Base-by-base conservation (phyloP, 2,113 vertebrate genomes). In the Forbesichthys agassizii region DNA sequence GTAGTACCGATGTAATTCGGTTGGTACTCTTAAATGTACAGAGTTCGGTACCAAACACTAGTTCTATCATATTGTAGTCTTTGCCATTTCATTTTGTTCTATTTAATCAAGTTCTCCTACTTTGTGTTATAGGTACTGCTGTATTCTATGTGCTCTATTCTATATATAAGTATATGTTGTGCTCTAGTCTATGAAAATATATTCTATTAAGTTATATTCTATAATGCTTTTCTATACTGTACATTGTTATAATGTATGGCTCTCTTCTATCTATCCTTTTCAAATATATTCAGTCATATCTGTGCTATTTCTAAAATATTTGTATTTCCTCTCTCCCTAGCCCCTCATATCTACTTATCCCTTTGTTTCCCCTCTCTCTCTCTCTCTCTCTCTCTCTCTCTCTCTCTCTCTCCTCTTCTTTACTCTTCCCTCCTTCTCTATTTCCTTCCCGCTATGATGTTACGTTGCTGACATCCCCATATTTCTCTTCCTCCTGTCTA, bases 401-500 rank as follows among this genome's bases (percentile, higher is more conserved):
- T 18, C n/a, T 48, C 42, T 65, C 12, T 51, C 13, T 36, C 63
- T 36, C 3, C 13, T 13, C 36, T 13, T 12, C 12, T 27, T 8
- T 14, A 11, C 4, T 11, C 18, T 5, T 57, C 47, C 1, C 11
- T 66, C 3, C 57, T 12, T 48, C n/a, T 55, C 61, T 61, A 33
- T 55, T 59, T 52, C 58, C 13, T 4, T 20, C 42, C 13, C 33
- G 51, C 33, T 16, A 8, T 3, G 57, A 14, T 49, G 0, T 11
- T 33, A 11, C 71, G 54, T 63, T 65, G 58, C 71, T 81, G 73
- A 82, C 55, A 54, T 54, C 33, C 70, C 76, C 68, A 63, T 67
- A 63, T 79, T 76, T 78, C 42, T 61, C 9, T 47, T 36, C 61
- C 65, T 69, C 13, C 66, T 68, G 66, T 74, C 33, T 64, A 61